These are phyloP conservation scores for Pithys albifrons DNA, from an alignment of 2,113 vertebrate genomes.

Conservation along the genomic window DNA sequence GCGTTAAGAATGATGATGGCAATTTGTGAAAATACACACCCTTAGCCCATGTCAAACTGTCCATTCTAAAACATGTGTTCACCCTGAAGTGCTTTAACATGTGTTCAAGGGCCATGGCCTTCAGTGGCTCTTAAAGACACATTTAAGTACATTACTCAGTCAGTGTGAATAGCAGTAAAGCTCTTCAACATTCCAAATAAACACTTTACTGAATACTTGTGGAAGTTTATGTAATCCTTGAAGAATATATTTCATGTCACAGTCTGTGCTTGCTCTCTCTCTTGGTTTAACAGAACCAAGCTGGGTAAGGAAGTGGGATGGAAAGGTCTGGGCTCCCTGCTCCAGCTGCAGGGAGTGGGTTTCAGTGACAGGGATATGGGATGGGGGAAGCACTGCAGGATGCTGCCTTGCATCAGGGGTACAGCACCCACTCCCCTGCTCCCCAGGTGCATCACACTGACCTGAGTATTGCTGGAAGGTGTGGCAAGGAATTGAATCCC, in stretches of 20 bases:
- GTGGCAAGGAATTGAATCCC: background rate
- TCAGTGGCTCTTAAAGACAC: background rate
- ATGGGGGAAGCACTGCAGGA: background rate
- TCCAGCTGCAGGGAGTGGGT: background rate
- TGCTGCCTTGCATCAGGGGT: background rate
- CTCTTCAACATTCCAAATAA: background rate
- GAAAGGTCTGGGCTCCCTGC: background rate
- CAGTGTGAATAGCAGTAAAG: background rate
- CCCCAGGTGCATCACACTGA: background rate
- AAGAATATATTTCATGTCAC: background rate
- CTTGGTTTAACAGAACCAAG: background rate
- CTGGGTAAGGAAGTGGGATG: background rate
- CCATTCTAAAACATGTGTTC: background rate
- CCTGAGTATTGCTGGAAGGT: background rate
- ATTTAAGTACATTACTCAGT: background rate
- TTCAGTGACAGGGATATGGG: accelerated
- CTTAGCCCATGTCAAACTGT: background rate
- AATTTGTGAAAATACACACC: background rate
- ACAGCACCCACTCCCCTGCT: accelerated
- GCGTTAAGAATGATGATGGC: background rate
- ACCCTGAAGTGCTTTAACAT: background rate
- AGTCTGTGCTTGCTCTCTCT: background rate
- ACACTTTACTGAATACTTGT: background rate
- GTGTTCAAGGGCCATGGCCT: background rate
- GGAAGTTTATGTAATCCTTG: background rate